Base-by-base conservation (phyloP, 2,797 vertebrate species). In the Ctenopoma multispine region DNA sequence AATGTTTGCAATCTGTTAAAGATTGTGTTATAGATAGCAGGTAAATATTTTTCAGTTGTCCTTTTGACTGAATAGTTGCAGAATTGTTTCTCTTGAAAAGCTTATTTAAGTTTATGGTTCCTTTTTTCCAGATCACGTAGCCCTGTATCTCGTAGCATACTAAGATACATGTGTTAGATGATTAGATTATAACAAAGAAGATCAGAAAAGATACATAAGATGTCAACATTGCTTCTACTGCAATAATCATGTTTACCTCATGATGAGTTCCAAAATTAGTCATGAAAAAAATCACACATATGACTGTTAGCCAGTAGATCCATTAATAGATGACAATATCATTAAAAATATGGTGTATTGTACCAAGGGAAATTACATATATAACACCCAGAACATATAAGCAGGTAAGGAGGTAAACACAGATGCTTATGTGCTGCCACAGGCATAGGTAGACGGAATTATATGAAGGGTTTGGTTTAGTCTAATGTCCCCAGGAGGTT, bases 401-500 rank as follows among this genome's bases (percentile, higher is more conserved):
- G 15, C 11, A 38, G 15, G 17, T 46, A 24, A 18, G 7, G 41
- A 36, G 23, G 11, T 41, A 40, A 48, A 9, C 53, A 51, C 14
- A 23, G 46, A 49, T 1, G 51, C n/a, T 36, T 15, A 21, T 18
- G 21, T 36, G 36, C 29, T 72, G 49, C 53, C 50, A 51, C 7
- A 31, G 7, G 60, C 50, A 51, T 5, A 31, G 7, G 60, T 69
- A 31, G 64, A 20, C 7, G 48, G 58, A 77, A 34, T 47, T 69
- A 63, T 73, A 68, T 59, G 41, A 66, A 71, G 44, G 0, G 40
- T 74, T 69, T 51, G 23, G 31, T 69, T 75, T 21, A 34, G 13
- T 64, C 41, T 49, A 31, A 66, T 60, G 68, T 76, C 36, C 55
- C 24, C 18, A 31, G 34, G 56, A 67, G 57, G 74, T 74, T 58